These are phyloP conservation scores for Eulacestoma nigropectus DNA, from an alignment of 2,113 vertebrate species.

Conservation along the genomic window DNA sequence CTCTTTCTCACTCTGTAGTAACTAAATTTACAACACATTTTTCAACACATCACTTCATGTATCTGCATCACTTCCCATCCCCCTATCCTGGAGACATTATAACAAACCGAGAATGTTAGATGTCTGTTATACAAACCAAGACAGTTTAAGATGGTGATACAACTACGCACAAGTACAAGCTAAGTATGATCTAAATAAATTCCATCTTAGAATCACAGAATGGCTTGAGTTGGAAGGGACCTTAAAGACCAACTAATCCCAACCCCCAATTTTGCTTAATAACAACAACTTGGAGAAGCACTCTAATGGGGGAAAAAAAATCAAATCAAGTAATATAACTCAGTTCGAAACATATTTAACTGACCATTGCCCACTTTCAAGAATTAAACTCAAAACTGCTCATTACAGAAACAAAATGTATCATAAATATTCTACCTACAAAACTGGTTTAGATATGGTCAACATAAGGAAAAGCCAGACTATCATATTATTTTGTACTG, in stretches of 20 bases:
- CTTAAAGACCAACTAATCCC: not conserved
- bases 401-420: not conserved
- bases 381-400: not conserved
- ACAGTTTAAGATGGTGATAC: not conserved
- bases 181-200: not conserved
- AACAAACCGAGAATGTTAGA: not conserved
- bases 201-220: not conserved
- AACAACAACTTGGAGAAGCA: not conserved
- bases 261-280: not conserved
- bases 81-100: not conserved
- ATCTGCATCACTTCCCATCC: not conserved
- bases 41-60: not conserved
- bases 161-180: not conserved
- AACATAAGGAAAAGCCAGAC: not conserved
- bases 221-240: not conserved
- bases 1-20: not conserved
- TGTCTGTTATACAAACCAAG: not conserved
- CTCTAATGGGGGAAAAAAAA: not conserved
- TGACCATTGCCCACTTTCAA: not conserved
- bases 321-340: not conserved
- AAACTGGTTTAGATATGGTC: not conserved
- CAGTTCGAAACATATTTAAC: not conserved
- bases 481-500: not conserved
- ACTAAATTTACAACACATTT: not conserved
- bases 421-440: not conserved